A percentile compares a stretch with the other conserved stretches of the same genome.
Conservation (phyloP, 2,888 invertebrate genomes). For the Ormyrus nitidulus region DNA sequence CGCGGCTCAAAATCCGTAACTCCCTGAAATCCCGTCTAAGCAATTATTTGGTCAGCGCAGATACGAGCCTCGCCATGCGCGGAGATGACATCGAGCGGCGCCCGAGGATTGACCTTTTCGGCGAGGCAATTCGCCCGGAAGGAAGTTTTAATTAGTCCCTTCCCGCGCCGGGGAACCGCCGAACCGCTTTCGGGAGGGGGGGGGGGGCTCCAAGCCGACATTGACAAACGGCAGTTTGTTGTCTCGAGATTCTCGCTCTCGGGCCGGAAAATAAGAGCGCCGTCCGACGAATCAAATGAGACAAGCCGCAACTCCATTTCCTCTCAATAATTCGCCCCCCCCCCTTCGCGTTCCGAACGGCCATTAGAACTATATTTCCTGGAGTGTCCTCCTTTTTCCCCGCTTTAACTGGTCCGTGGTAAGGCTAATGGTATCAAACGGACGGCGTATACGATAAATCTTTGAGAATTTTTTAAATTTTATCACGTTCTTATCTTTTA, state of each 20-base stretch:
- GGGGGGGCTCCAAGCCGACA: constrained; percentile 12
- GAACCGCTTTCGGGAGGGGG: background rate
- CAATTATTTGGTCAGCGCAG: background rate
- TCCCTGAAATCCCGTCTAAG: too few species aligned
- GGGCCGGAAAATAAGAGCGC: constrained; percentile 38
- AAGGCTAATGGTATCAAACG: too few species aligned
- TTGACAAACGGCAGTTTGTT: constrained; percentile 53
- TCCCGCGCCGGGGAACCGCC: background rate
- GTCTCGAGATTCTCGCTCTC: constrained; percentile 20
- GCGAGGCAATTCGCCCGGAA: constrained; percentile 40
- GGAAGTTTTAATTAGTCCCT: constrained; percentile 55
- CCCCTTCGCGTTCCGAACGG: background rate
- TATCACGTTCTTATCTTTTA: too few species aligned
- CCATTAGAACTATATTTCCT: constrained; percentile 27
- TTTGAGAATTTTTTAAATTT: too few species aligned
- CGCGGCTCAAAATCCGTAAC: too few species aligned
- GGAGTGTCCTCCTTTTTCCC: constrained; percentile 4
- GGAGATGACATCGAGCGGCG: constrained; percentile 8
- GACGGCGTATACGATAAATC: too few species aligned
- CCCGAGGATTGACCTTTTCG: constrained; percentile 31
- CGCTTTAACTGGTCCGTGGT: background rate
- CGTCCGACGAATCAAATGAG: constrained; percentile 40
- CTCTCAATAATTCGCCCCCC: constrained; percentile 41
- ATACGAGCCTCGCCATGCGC: background rate
- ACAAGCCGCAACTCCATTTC: constrained; percentile 46